These are phyloP conservation scores for Marronus borbonicus DNA, from an alignment of 2,888 invertebrate species.

Conservation along the genomic window DNA sequence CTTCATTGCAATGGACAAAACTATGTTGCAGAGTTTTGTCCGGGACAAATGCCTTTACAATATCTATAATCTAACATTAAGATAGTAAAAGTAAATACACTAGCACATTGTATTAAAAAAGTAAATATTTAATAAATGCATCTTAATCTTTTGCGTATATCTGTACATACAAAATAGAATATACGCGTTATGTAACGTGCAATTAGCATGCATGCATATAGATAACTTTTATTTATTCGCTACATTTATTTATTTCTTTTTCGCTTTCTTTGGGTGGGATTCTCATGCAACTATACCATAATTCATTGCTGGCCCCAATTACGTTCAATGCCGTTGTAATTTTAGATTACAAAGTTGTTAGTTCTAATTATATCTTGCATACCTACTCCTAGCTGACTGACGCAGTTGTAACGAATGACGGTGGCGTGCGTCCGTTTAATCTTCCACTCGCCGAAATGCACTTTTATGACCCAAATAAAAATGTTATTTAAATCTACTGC, in stretches of 20 bases:
- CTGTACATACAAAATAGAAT: background rate
- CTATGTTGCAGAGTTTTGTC: too few relatives aligned
- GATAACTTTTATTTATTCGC: too few relatives aligned
- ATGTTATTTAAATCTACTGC: background rate
- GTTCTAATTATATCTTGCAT: slow-evolving; percentile 3
- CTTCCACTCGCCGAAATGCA: background rate
- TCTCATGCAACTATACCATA: background rate
- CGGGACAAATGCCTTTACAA: too few relatives aligned
- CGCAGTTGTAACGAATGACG: background rate
- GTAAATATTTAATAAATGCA: background rate
- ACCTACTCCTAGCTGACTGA: background rate
- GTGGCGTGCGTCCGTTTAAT: slow-evolving; percentile 6
- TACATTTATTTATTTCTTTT: too few relatives aligned
- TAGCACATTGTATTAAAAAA: background rate
- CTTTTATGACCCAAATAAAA: slow-evolving; percentile 2
- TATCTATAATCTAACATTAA: background rate
- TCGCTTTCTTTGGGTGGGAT: too few relatives aligned
- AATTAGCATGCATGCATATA: background rate
- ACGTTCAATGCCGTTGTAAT: slow-evolving; percentile 11
- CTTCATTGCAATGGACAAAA: too few relatives aligned
- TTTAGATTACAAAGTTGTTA: background rate
- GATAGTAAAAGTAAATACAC: background rate
- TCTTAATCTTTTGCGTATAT: background rate
- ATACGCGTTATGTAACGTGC: background rate
- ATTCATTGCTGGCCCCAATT: slow-evolving; percentile 21